Evolutionary conservation across 2,797 vertebrate species (phyloP).

Genomic region (Aselliscus stoliczkanus): DNA sequence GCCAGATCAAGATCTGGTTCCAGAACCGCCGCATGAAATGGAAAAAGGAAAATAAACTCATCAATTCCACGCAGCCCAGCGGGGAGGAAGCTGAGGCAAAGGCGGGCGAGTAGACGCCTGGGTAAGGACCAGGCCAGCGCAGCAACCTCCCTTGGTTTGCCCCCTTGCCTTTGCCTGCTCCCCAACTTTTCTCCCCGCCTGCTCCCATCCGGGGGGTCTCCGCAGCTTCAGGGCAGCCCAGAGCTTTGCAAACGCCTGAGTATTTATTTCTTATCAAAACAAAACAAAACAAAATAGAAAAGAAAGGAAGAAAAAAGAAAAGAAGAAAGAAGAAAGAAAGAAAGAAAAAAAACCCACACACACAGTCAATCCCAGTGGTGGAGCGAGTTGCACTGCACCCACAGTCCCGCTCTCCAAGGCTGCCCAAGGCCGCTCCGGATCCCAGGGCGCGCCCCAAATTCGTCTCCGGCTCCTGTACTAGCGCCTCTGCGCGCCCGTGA

Average conservation of each 20-base stretch:
- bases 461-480: neutral
- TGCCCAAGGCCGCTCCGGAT: neutral
- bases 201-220: slow-evolving; percentile 64
- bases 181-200: slow-evolving; percentile 70
- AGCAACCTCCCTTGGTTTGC: slow-evolving; percentile 75
- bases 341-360: neutral
- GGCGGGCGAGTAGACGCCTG: slow-evolving; percentile 80
- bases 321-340: neutral
- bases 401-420: neutral
- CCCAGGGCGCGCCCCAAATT: slow-evolving; percentile 4
- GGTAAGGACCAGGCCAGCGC: slow-evolving; percentile 57
- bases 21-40: slow-evolving; percentile 90
- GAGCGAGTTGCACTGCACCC: neutral
- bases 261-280: slow-evolving; percentile 74
- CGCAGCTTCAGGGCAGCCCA: slow-evolving; percentile 76
- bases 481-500: neutral
- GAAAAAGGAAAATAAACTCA: slow-evolving; percentile 89
- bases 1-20: slow-evolving; percentile 91
- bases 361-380: slow-evolving; percentile 17
- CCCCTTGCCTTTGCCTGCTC: slow-evolving; percentile 60
- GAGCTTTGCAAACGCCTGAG: slow-evolving; percentile 73
- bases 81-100: slow-evolving; percentile 86
- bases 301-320: neutral
- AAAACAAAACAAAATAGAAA: neutral
- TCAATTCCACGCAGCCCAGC: slow-evolving; percentile 85